Evolutionary conservation across 2,888 invertebrate genomes (phyloP), one percentile per base, ranked within the genome.

Genomic region (Biston betularia): DNA sequence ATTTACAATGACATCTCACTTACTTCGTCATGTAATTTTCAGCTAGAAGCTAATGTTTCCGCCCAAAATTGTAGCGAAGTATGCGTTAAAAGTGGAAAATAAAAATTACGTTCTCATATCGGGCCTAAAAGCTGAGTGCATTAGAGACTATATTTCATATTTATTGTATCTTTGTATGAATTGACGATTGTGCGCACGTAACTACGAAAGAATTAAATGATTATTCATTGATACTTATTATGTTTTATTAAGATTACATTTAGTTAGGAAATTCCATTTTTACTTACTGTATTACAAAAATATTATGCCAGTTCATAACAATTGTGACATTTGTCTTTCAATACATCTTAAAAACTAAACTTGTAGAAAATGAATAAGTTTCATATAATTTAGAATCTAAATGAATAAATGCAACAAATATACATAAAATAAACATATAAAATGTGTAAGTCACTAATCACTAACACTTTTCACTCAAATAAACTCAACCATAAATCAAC

Each of bases 331-430:
- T 69, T 69, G 74, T 79, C 75, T 79, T 79, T 77, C 68, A 73
- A 74, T 66, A 68, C 62, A 73, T 69, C 73, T 75, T 76, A 71
- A 73, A 79, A 82, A 81, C 83, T 86, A 86, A 81, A 81, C 76
- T 78, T 77, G 83, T 85, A 84, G 75, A 75, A 78, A 81, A 72
- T 59, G 72, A 72, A 57, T 71, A 65, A n/a, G 52, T 52, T 70
- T 56, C 59, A 72, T 62, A 74, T 57, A 68, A 63, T 73, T 71
- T 73, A 78, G 62, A 75, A 65, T 76, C 75, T 76, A 72, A 70
- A 80, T 81, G 84, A 87, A 88, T 92, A 92, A 92, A 92, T 92
- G 92, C 92, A 91, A 89, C 89, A 87, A 86, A 89, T 89, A 88
- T 90, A 90, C 86, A 90, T 75, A 85, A 82, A 84, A 80, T 79